Evolutionary conservation across 2,888 invertebrate genomes (phyloP).

Genomic region (Cyaniris semiargus): DNA sequence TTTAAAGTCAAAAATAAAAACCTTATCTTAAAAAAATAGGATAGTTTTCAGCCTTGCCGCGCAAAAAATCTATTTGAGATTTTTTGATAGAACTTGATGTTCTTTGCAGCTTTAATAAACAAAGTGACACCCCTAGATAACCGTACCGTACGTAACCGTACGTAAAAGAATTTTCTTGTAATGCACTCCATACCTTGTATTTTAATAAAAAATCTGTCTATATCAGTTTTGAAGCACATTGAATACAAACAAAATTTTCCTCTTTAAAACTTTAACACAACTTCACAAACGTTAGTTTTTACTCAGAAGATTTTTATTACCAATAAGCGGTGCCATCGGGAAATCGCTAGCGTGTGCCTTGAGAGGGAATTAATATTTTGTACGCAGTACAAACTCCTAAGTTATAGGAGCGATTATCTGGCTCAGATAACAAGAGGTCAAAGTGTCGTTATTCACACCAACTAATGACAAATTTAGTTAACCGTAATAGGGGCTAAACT

Average conservation of each 20-base stretch:
- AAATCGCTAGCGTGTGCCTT: not conserved
- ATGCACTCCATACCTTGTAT: too few relatives aligned
- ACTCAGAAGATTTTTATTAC: not conserved
- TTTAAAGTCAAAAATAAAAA: too few relatives aligned
- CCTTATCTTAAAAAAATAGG: too few relatives aligned
- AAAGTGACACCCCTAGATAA: not conserved
- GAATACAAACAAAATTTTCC: too few relatives aligned
- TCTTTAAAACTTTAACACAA: too few relatives aligned
- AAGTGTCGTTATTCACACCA: constrained; percentile 13
- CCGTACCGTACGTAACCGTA: too few relatives aligned
- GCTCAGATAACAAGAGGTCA: constrained; percentile 27
- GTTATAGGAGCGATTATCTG: constrained; percentile 22
- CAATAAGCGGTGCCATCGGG: not conserved
- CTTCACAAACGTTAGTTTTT: too few relatives aligned
- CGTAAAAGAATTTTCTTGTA: too few relatives aligned
- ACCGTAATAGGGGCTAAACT: not conserved
- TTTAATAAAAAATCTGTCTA: too few relatives aligned
- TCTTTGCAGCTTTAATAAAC: not conserved
- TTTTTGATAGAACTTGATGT: not conserved
- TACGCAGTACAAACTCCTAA: constrained; percentile 19
- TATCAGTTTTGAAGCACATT: too few relatives aligned
- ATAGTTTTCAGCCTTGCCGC: too few relatives aligned
- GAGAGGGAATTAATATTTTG: constrained; percentile 3
- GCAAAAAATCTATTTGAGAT: too few relatives aligned
- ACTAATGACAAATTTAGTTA: constrained; percentile 29